Conservation (phyloP, 2,797 vertebrate species). For the Chromis chromis region DNA sequence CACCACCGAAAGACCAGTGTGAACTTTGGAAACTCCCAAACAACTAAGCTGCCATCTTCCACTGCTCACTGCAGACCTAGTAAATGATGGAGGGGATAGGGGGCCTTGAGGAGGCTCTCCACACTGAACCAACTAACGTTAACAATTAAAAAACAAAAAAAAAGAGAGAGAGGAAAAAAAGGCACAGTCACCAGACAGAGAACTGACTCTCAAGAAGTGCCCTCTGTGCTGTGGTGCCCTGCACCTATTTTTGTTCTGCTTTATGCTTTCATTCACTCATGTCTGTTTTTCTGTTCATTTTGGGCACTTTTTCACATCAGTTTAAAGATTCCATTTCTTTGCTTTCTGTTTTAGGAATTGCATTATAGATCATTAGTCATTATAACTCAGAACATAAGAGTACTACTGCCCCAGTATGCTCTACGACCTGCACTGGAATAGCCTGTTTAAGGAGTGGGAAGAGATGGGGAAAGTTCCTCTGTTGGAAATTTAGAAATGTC, state of each 20-base stretch:
- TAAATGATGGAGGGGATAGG: slow-evolving; percentile 41
- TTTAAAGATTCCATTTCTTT: slow-evolving; percentile 63
- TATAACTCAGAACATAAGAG: slow-evolving; percentile 49
- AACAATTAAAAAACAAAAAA: slow-evolving; percentile 13
- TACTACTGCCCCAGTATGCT: slow-evolving; percentile 58
- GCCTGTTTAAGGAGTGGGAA: slow-evolving; percentile 49
- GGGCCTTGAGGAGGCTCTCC: slow-evolving; percentile 33
- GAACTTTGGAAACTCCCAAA: slow-evolving; percentile 65
- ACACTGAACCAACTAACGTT: slow-evolving; percentile 51
- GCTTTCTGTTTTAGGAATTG: slow-evolving; percentile 76
- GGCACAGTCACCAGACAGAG: slow-evolving; percentile 57
- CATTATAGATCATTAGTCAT: slow-evolving; percentile 68
- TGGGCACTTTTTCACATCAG: slow-evolving; percentile 64
- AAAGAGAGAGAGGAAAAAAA: background rate
- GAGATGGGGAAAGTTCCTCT: slow-evolving; percentile 43
- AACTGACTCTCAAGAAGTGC: slow-evolving; percentile 81
- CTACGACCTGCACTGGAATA: slow-evolving; percentile 78
- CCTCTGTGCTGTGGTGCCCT: slow-evolving; percentile 79
- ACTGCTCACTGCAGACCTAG: slow-evolving; percentile 66
- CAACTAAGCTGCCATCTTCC: slow-evolving; percentile 79
- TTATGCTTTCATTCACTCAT: slow-evolving; percentile 66
- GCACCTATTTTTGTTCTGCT: slow-evolving; percentile 58
- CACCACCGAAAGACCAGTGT: slow-evolving; percentile 43
- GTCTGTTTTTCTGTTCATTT: slow-evolving; percentile 66
- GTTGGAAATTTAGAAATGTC: slow-evolving; percentile 60